Conservation (phyloP, 2,888 invertebrate species). For the Limnephilus auricula region DNA sequence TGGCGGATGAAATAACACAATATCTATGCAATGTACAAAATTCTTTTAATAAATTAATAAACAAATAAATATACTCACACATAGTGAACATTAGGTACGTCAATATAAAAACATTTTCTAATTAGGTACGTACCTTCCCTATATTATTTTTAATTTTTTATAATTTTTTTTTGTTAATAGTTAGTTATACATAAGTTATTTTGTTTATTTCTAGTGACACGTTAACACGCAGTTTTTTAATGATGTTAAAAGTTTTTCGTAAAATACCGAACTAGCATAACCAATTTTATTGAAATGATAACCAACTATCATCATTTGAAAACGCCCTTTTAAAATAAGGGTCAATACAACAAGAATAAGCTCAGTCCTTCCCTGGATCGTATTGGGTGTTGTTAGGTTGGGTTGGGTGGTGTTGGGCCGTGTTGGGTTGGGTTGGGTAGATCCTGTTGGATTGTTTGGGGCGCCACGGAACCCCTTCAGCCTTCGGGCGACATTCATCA, state of each 20-base stretch:
- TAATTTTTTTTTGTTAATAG: too few species aligned
- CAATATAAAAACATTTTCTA: too few species aligned
- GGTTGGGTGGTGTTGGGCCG: not conserved
- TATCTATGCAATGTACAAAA: too few species aligned
- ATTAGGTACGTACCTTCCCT: too few species aligned
- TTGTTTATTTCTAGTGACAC: not conserved
- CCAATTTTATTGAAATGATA: not conserved
- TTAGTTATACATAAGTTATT: not conserved
- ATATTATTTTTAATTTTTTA: too few species aligned
- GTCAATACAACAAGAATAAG: not conserved
- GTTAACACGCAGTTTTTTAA: not conserved
- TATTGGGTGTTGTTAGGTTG: not conserved
- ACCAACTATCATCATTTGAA: not conserved
- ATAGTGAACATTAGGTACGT: too few species aligned
- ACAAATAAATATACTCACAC: too few species aligned
- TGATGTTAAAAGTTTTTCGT: not conserved
- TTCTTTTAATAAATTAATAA: too few species aligned
- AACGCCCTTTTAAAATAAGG: not conserved
- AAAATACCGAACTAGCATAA: not conserved
- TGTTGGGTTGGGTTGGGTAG: not conserved
- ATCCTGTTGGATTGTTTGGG: not conserved
- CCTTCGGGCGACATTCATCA: slow-evolving; percentile 51
- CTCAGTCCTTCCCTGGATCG: not conserved
- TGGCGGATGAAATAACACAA: too few species aligned
- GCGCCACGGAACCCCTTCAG: not conserved